Evolutionary conservation across 2,113 vertebrate genomes (phyloP).

Genomic region (Dromiciops gliroides): DNA sequence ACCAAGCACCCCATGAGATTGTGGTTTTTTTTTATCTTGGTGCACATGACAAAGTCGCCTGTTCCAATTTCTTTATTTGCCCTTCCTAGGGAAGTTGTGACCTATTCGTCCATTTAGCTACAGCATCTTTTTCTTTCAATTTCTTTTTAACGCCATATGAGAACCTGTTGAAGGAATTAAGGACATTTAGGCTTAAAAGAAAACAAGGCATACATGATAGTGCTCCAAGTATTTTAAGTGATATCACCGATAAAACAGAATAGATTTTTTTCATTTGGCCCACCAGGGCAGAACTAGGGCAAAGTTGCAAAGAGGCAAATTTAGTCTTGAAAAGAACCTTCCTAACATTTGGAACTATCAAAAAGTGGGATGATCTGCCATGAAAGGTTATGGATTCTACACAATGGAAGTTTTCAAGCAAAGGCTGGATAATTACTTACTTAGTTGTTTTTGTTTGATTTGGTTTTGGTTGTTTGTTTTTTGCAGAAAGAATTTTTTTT

Average conservation of each 20-base stretch:
- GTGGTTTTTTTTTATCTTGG: not conserved
- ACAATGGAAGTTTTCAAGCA: not conserved
- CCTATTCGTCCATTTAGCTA: not conserved
- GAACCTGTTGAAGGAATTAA: not conserved
- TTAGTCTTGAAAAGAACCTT: not conserved
- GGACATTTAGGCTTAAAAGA: not conserved
- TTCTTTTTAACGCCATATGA: not conserved
- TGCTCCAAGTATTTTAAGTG: not conserved
- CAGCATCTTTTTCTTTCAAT: not conserved
- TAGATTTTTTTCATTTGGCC: not conserved
- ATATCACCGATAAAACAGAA: not conserved
- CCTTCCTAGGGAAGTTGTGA: not conserved
- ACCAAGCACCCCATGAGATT: not conserved
- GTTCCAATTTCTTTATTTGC: not conserved
- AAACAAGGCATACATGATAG: not conserved
- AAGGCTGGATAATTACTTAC: not conserved
- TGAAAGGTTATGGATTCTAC: not conserved
- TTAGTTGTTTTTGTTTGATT: too few relatives aligned
- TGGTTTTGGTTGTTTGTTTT: not conserved
- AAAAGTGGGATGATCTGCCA: not conserved
- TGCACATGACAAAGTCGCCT: not conserved
- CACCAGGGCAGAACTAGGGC: not conserved
- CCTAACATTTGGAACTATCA: not conserved
- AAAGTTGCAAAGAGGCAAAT: not conserved
- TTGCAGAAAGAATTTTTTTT: not conserved